phyloP scores from a whole-genome alignment of 2,113 vertebrate genomes.

The Clarias macrocephalus region DNA sequence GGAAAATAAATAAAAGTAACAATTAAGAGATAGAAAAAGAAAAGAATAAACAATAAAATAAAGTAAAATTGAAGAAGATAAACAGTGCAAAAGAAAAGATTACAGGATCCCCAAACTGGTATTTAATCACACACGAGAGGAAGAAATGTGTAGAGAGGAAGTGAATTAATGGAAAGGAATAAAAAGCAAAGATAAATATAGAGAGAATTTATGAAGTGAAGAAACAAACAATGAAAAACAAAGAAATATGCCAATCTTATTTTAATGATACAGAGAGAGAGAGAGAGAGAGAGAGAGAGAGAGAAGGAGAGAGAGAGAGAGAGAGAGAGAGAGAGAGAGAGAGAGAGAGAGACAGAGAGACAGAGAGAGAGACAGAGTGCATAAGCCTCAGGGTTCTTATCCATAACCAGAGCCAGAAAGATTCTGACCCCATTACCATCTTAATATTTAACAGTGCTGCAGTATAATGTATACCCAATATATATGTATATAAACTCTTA shows the following conservation, averaged over 20 bases:
- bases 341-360: no score
- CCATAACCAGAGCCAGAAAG: slow-evolving; percentile 10
- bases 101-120: no score
- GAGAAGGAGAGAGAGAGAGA: no score
- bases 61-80: not conserved
- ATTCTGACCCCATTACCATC: slow-evolving; percentile 15
- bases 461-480: not conserved
- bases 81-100: not conserved
- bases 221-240: not conserved
- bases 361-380: no score
- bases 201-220: not conserved
- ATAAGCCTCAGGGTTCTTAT: not conserved
- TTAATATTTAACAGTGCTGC: slow-evolving; percentile 36
- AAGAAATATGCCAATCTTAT: no score
- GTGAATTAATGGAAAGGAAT: no score
- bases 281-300: not conserved
- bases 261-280: no score
- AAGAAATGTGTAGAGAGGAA: no score
- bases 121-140: no score
- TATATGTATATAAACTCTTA: not conserved
- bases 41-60: not conserved
- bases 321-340: no score
- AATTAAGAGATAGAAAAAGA: not conserved
- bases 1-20: not conserved
- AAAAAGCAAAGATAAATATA: no score